phyloP scores from a whole-genome alignment of 2,888 invertebrate species.

The Spodoptera littoralis region DNA sequence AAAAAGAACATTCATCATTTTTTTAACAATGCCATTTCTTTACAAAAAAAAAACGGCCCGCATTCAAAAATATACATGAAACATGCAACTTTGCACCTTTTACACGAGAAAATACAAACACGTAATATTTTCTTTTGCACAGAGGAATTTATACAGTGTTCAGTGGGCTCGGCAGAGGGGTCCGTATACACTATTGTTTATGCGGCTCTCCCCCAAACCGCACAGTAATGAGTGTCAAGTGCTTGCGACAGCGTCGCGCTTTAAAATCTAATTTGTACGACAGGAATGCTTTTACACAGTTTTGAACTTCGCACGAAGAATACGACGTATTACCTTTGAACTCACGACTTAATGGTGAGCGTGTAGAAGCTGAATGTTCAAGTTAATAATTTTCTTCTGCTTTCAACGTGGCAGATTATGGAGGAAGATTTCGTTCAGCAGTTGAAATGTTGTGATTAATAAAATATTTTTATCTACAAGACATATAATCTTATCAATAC shows the following conservation, averaged over 20 bases:
- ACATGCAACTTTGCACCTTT: conserved; percentile 38
- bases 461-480: no score
- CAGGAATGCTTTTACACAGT: conserved; percentile 59
- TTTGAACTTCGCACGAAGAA: conserved; percentile 48
- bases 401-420: conserved; percentile 1
- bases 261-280: conserved; percentile 64
- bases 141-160: conserved; percentile 46
- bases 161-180: conserved; percentile 27
- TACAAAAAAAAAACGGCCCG: conserved; percentile 4
- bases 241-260: conserved; percentile 57
- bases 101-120: conserved; percentile 23
- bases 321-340: conserved; percentile 31
- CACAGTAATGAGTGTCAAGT: conserved; percentile 63
- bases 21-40: conserved; percentile 20
- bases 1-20: conserved; percentile 1
- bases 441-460: no score
- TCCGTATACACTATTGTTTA: conserved; percentile 54
- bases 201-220: conserved; percentile 54
- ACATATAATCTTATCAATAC: no score
- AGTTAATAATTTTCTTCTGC: conserved; percentile 34
- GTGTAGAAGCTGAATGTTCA: conserved; percentile 41
- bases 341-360: conserved; percentile 36
- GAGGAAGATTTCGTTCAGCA: no score
- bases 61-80: conserved; percentile 41
- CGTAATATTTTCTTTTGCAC: conserved; percentile 43